phyloP scores from a whole-genome alignment of 2,797 vertebrate genomes.

The Coilia nasus region DNA sequence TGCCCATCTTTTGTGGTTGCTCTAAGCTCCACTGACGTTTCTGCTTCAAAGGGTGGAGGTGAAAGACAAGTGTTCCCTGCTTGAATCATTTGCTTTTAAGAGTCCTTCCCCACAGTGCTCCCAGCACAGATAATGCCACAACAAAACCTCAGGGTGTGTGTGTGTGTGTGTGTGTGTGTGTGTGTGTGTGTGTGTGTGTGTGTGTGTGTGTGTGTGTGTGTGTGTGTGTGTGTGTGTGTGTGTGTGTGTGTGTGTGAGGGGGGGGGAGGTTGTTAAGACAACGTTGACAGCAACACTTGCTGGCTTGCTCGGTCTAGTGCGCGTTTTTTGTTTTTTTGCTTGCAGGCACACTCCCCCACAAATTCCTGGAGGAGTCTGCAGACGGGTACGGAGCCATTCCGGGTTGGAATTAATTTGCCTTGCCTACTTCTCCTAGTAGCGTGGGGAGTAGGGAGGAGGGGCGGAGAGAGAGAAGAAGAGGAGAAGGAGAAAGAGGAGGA shows the following conservation, averaged over 20 bases:
- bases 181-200: neutral
- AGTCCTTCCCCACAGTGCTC: neutral
- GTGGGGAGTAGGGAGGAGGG: no score
- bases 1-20: no score
- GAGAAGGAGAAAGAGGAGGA: neutral
- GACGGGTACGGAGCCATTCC: neutral
- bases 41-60: neutral
- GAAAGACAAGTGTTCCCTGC: neutral
- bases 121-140: neutral
- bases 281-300: neutral
- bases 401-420: constrained; percentile 1
- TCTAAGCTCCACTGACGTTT: neutral
- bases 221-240: constrained; percentile 11
- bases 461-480: neutral
- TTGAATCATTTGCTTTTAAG: neutral
- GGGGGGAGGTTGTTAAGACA: neutral
- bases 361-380: constrained; percentile 20
- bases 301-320: neutral
- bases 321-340: neutral
- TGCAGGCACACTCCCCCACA: constrained; percentile 8
- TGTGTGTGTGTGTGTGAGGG: neutral
- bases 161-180: constrained; percentile 14
- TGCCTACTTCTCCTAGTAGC: neutral
- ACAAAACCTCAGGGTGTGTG: constrained; percentile 3
- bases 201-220: constrained; percentile 9